Conservation (phyloP, 2,797 vertebrate species). For the Danio kyathit region DNA sequence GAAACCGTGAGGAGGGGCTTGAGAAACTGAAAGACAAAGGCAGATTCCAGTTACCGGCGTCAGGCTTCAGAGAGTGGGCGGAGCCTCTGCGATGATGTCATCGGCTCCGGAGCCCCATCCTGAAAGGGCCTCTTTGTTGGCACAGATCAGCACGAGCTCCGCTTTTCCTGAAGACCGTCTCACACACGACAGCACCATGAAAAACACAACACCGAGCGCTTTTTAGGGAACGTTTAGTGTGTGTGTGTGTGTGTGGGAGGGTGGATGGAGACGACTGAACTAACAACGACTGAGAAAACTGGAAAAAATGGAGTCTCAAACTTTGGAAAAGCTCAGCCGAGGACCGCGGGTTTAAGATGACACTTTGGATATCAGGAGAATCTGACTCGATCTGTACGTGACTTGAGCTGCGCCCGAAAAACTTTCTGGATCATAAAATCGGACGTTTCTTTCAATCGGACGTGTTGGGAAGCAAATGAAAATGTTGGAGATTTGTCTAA, state of each 20-base stretch:
- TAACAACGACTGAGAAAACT: slow-evolving; percentile 16
- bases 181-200: slow-evolving; percentile 70
- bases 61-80: slow-evolving; percentile 72
- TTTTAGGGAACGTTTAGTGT: slow-evolving; percentile 37
- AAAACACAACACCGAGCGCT: slow-evolving; percentile 65
- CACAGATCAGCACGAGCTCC: slow-evolving; percentile 78
- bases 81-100: slow-evolving; percentile 87
- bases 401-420: background rate
- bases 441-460: slow-evolving; percentile 52
- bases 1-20: slow-evolving; percentile 53
- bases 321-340: slow-evolving; percentile 75
- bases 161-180: slow-evolving; percentile 70
- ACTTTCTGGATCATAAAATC: slow-evolving; percentile 6
- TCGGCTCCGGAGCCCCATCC: slow-evolving; percentile 73
- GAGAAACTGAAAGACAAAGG: slow-evolving; percentile 64
- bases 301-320: slow-evolving; percentile 77
- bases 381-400: background rate
- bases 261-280: background rate
- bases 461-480: slow-evolving; percentile 87
- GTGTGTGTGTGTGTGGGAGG: no score
- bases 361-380: background rate
- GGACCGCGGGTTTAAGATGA: slow-evolving; percentile 47
- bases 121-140: slow-evolving; percentile 98
- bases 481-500: slow-evolving; percentile 99
- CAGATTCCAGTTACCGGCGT: slow-evolving; percentile 38